Evolutionary conservation across 2,888 invertebrate genomes (phyloP), one percentile per base, ranked within the genome.

Genomic region (Sipunculus nudus): DNA sequence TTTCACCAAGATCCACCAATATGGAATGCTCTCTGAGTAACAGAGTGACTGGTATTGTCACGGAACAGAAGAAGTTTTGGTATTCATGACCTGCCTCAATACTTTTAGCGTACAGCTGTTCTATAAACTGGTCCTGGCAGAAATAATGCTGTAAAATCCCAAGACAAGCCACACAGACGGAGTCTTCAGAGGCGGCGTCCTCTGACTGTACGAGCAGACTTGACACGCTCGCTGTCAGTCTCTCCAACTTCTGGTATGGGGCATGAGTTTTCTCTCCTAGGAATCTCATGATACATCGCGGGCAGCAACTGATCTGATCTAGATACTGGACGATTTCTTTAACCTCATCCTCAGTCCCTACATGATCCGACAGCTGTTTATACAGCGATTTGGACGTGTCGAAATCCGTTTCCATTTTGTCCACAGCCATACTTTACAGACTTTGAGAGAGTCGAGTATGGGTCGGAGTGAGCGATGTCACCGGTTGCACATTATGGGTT

Each of bases 101-200:
- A 13, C 62, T n/a, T n/a, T n/a, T n/a, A n/a, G 43, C 8, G 21
- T 16, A 21, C 21, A 46, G 25, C 8, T 53, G 28, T 13, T 43
- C 28, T 10, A 60, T 8, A 40, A 66, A 67, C 28, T 48, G 29
- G 13, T 59, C 47, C 26, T 29, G 46, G 43, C 62, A 59, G 29
- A 53, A 67, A 25, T 28, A 28, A 10, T 55, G 52, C 41, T 67
- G 62, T 16, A 67, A 38, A 5, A 67, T 32, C 21, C 62, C 65
- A n/a, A 67, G 28, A 35, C 67, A 67, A 6, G 63, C 54, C 5
- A 55, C 47, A 26, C 67, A 67, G 19, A 61, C 54, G 23, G 16
- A 23, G 16, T 28, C 35, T 35, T 35, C 35, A 13, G 35, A 13
- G 10, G 35, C 13, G 35, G 35, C 13, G 10, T 35, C 10, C 10